phyloP scores from a whole-genome alignment of 2,888 invertebrate species.

The Platycheirus albimanus region DNA sequence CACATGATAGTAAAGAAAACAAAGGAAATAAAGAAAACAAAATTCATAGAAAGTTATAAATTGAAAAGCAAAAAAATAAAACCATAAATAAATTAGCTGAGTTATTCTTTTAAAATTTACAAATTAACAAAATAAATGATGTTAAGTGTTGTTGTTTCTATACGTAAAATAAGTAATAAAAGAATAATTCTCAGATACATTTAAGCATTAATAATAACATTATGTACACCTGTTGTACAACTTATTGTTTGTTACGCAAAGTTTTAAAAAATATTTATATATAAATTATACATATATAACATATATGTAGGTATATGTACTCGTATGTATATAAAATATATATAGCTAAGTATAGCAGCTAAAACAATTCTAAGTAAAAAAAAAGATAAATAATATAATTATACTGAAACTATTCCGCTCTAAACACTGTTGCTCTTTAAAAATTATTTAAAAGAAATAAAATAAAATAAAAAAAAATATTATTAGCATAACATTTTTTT shows the following conservation, averaged over 20 bases:
- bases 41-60: slow-evolving; percentile 34
- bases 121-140: slow-evolving; percentile 37
- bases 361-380: slow-evolving; percentile 25
- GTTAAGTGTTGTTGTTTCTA: slow-evolving; percentile 73
- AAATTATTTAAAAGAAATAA: slow-evolving; percentile 65
- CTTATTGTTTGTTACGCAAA: slow-evolving; percentile 64
- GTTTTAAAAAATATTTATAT: slow-evolving; percentile 8
- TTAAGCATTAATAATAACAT: slow-evolving; percentile 61
- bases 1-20: slow-evolving; percentile 32
- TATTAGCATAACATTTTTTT: neutral
- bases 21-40: slow-evolving; percentile 37
- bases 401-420: slow-evolving; percentile 62
- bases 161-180: slow-evolving; percentile 65
- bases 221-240: slow-evolving; percentile 24
- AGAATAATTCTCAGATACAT: slow-evolving; percentile 61
- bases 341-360: slow-evolving; percentile 30
- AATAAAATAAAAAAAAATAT: slow-evolving; percentile 58
- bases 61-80: slow-evolving; percentile 30
- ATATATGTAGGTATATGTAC: no score
- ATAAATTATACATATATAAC: no score
- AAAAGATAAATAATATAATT: slow-evolving; percentile 26
- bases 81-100: slow-evolving; percentile 47
- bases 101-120: slow-evolving; percentile 71
- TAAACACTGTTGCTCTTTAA: slow-evolving; percentile 67
- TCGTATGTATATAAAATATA: no score